Base-by-base conservation (phyloP, 2,888 invertebrate species). In the Cosmia trapezina region DNA sequence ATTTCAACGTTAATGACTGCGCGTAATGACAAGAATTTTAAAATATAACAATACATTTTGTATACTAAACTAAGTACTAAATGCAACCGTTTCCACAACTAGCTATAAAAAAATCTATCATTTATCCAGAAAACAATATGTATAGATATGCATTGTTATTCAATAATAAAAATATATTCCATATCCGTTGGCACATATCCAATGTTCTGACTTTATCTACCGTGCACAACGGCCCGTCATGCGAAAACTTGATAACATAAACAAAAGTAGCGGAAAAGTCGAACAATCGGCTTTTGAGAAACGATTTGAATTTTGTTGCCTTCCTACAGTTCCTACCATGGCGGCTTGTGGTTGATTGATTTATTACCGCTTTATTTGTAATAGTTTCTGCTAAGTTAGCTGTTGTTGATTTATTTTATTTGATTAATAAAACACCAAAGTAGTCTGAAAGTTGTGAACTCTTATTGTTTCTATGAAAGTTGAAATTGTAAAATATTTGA, bases 81-180 rank as follows among this genome's bases (percentile, higher is more conserved):
- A 17, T 49, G n/a, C 37, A 37, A 37, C 8, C 1, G 2, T 33
- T 22, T 59, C 47, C n/a, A 49, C 12, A 47, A n/a, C 22, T 7
- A 43, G 0, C n/a, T 4, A 54, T 3, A 37, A 47, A 7, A 56
- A 53, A 57, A 61, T 37, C 64, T 37, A 59, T 73, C 74, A 81
- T 80, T 80, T 76, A 81, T 78, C 76, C 54, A 73, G 75, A 78
- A 87, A 89, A 89, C 85, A 88, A 89, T 88, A 17, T 64, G 41
- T 81, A 81, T 87, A 73, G 70, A 72, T 51, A 84, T 88, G 87
- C 81, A 84, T 83, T 80, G 62, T 76, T 87, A 89, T 91, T 90
- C 90, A 89, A 91, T 90, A 87, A 87, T 88, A 87, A 89, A 89
- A 89, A 87, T 88, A 89, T 91, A 89, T 92, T 91, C 90, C 89